Evolutionary conservation across 2,797 vertebrate species (phyloP), one percentile per base, ranked within the genome.

Genomic region (Lacerta bilineata): DNA sequence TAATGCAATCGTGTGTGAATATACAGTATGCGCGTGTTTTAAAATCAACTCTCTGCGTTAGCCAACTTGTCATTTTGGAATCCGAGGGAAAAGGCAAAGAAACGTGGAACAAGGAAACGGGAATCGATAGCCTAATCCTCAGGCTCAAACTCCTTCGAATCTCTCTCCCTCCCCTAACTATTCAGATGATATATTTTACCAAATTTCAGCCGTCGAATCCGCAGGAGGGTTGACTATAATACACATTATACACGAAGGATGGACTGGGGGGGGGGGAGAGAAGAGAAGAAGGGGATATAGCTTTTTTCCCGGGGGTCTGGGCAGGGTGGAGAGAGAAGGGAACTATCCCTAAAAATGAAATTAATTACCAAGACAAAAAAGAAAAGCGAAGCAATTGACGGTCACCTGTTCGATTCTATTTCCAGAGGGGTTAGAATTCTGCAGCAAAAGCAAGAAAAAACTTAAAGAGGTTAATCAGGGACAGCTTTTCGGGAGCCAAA

Each of bases 181-280:
- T 59, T 61, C 29, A 36, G 20, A 39, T 41, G 23, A 33, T 41
- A 64, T 3, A 59, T 18, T 80, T 80, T 7, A 18, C 59, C 10
- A 25, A 13, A 66, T 36, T 41, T 66, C 6, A 61, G 23, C 41
- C 23, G 36, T 61, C 18, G 2, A 13, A 27, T 2, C 94, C 80
- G 46, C 3, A 0, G 46, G 88, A 39, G 89, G 90, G 87, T 3
- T 46, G 86, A 55, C 10, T 84, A 80, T 77, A 92, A 88, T 79
- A 85, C 55, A 86, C 91, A 71, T 50, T 50, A 50, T 55, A 55
- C 50, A 43, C 33, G 50, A 80, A 87, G 87, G 41, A 10, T 8
- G 17, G 17, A 55, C 11, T 55, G 33, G 33, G 33, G 33, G 33
- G n/a, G 25, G 43, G 74, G 86, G 86, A 88, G 93, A 77, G 90